Conservation (phyloP, 2,113 vertebrate species). For the Astur gentilis region DNA sequence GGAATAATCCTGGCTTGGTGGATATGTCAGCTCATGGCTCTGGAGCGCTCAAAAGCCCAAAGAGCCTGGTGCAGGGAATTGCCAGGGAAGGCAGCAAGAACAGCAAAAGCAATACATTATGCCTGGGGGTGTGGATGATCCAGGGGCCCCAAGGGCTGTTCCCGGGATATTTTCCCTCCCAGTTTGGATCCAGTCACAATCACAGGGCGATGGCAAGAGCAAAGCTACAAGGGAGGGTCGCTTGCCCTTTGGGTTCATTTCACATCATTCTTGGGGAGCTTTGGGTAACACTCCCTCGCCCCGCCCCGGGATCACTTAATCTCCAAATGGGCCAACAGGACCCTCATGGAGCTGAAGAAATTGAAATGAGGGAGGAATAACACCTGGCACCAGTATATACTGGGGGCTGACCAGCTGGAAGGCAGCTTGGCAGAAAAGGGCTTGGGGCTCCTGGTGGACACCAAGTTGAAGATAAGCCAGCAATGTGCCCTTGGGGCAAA, state of each 20-base stretch:
- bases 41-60: not conserved
- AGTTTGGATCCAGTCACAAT: not conserved
- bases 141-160: not conserved
- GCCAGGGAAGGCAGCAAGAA: not conserved
- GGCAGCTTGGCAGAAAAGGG: not conserved
- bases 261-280: not conserved
- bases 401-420: not conserved
- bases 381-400: not conserved
- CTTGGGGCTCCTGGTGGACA: not conserved
- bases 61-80: fast-evolving
- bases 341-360: not conserved
- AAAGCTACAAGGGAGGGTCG: not conserved
- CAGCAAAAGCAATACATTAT: fast-evolving
- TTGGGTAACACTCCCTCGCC: not conserved
- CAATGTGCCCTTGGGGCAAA: not conserved
- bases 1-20: constrained; percentile 1
- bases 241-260: not conserved
- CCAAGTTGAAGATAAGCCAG: not conserved
- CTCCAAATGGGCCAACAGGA: not conserved
- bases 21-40: not conserved
- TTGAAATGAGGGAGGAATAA: not conserved
- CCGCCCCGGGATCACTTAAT: not conserved
- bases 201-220: not conserved
- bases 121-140: fast-evolving
- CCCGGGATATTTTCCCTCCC: not conserved